phyloP scores from a whole-genome alignment of 2,113 vertebrate species.

The Thinocorus orbignyianus region DNA sequence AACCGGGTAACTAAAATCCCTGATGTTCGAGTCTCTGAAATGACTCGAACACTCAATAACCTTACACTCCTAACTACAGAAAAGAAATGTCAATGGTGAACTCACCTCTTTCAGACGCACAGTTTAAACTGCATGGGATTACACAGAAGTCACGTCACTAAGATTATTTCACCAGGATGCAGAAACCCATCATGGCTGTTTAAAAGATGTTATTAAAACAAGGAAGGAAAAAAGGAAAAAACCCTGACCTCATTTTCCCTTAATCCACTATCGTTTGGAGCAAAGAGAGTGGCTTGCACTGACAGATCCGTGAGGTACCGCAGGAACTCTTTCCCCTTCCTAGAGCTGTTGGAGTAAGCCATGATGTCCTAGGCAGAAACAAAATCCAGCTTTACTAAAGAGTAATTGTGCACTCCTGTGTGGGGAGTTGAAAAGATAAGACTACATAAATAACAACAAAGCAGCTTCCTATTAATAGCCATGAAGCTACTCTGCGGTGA shows the following conservation, averaged over 20 bases:
- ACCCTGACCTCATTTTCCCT: constrained; percentile 80
- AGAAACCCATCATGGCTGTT: not conserved
- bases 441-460: not conserved
- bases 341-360: constrained; percentile 80
- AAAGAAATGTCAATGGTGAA: not conserved
- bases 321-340: constrained; percentile 79
- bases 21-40: not conserved
- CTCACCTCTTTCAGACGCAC: not conserved
- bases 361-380: constrained; percentile 81
- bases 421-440: not conserved
- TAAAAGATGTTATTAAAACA: not conserved
- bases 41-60: not conserved
- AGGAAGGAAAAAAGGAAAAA: not conserved
- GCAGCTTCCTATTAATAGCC: not conserved
- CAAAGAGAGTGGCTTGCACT: constrained; percentile 83
- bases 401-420: not conserved
- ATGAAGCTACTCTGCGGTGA: not conserved
- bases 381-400: not conserved
- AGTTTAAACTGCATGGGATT: not conserved
- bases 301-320: constrained; percentile 79
- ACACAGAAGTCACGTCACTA: not conserved
- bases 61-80: not conserved
- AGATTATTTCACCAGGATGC: not conserved
- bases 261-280: constrained; percentile 83
- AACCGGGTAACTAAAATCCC: not conserved